Evolutionary conservation across 2,113 vertebrate genomes (phyloP).

Genomic region (Apodemus speciosus): DNA sequence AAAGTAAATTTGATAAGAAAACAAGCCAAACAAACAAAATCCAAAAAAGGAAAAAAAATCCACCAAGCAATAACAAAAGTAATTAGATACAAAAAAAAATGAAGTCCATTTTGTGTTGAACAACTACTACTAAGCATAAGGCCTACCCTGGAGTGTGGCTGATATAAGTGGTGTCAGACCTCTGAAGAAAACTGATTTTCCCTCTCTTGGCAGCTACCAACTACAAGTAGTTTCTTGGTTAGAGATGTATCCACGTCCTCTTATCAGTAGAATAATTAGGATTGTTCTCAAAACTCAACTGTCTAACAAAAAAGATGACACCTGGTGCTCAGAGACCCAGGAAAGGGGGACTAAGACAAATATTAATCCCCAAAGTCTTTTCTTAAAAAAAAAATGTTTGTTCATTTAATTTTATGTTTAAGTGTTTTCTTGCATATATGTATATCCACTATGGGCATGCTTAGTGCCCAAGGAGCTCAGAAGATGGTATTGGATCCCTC

Average conservation of each 20-base stretch:
- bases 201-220: neutral
- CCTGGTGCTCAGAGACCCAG: neutral
- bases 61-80: neutral
- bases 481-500: neutral
- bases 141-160: neutral
- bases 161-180: neutral
- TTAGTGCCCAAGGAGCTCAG: neutral
- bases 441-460: neutral
- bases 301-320: slow-evolving; percentile 17
- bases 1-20: neutral
- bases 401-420: neutral
- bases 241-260: neutral
- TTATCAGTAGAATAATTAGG: slow-evolving; percentile 32
- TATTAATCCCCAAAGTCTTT: neutral
- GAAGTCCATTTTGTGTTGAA: neutral
- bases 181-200: neutral
- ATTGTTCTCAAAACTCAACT: slow-evolving; percentile 11
- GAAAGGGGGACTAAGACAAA: slow-evolving; percentile 42
- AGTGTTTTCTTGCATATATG: neutral
- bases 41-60: neutral
- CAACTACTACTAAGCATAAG: neutral
- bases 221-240: neutral
- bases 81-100: neutral
- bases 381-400: neutral
- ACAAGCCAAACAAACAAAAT: neutral